Evolutionary conservation across 2,888 invertebrate genomes (phyloP).

Genomic region (Drosophila picticornis): DNA sequence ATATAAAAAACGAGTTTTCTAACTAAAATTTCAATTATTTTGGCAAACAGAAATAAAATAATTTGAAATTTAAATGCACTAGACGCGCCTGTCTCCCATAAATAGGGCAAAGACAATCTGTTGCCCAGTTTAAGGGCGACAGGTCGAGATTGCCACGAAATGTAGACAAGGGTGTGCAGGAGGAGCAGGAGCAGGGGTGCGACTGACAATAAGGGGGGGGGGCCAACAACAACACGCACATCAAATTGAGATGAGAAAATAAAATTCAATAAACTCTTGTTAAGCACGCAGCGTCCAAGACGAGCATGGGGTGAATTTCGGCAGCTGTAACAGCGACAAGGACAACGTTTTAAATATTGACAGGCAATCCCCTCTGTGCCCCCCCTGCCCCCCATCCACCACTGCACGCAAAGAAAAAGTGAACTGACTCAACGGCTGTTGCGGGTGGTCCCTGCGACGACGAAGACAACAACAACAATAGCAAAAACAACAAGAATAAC

Average conservation of each 20-base stretch:
- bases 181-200: not conserved
- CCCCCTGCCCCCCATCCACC: not conserved
- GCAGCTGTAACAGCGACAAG: constrained; percentile 62
- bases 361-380: constrained; percentile 39
- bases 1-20: constrained; percentile 64
- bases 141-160: constrained; percentile 41
- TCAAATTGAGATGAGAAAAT: constrained; percentile 80
- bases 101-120: constrained; percentile 67
- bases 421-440: constrained; percentile 20
- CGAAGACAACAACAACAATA: not conserved
- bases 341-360: constrained; percentile 81
- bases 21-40: constrained; percentile 80
- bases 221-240: constrained; percentile 63
- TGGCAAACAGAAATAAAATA: constrained; percentile 67
- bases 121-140: constrained; percentile 52
- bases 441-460: constrained; percentile 14
- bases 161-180: constrained; percentile 6
- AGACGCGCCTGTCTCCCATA: constrained; percentile 27
- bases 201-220: not conserved
- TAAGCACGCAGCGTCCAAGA: constrained; percentile 69
- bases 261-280: constrained; percentile 81
- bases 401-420: constrained; percentile 3
- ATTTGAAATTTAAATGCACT: constrained; percentile 78
- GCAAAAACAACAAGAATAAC: constrained; percentile 1
- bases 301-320: constrained; percentile 23